Base-by-base conservation (phyloP, 2,113 vertebrate species). In the Recurvirostra avosetta region DNA sequence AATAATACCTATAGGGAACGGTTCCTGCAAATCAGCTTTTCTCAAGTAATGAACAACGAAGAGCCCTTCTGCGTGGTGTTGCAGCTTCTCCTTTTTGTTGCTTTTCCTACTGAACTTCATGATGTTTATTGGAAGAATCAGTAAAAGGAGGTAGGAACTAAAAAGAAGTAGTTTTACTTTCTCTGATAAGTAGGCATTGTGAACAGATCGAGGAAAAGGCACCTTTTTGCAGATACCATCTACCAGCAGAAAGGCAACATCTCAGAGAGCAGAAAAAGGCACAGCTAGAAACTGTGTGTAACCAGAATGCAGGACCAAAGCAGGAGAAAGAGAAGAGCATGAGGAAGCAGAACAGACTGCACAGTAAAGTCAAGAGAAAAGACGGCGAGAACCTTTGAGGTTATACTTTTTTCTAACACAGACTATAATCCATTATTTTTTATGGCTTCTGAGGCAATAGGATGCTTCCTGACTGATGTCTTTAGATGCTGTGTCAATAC, bases 11-110 rank as follows among this genome's bases (percentile, higher is more conserved):
- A 86, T 67, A 59, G 92, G 78, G 86, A 93, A 95, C 53, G 70
- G 94, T 80, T 92, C 63, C 59, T 15, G 4, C 79, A 96, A 90
- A 96, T 88, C 95, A 96, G 75, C 78, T 96, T 96, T 96, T 90
- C 71, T 88, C 62, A 76, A 86, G 78, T 80, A 88, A 79, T 22
- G 55, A 90, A 52, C 77, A 72, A 66, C 36, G 66, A 93, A 72
- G n/a, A 94, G n/a, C 14, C 22, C 62, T 88, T 88, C 55, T 62
- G 19, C 45, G 22, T 65, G 49, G 18, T 62, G 65, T 65, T 82
- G 47, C 56, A 59, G 75, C 70, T 78, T 87, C 45, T 80, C 20
- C 36, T 83, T 68, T 90, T 72, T 95, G 30, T 62, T 93, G 71
- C 22, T 76, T 76, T 93, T 95, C 50, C 50, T 45, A 17, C 36